Conservation (phyloP, 2,113 vertebrate species). For the Scopus umbretta region DNA sequence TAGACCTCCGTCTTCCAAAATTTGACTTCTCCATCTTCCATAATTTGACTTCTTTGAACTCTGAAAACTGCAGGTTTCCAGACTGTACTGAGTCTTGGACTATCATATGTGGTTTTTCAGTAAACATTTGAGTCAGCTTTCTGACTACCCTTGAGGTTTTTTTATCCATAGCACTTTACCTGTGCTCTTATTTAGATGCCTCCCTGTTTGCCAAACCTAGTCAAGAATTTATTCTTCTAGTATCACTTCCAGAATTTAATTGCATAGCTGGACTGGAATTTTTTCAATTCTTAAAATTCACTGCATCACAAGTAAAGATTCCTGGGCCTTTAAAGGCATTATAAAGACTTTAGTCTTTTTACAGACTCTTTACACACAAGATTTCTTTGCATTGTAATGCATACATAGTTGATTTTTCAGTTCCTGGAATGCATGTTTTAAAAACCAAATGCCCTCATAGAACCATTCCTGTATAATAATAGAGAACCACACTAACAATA, state of each 20-base stretch:
- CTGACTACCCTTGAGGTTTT: not conserved
- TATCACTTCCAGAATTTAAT: not conserved
- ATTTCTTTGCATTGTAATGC: not conserved
- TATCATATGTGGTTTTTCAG: not conserved
- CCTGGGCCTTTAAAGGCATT: not conserved
- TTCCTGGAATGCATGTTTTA: not conserved
- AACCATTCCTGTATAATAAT: not conserved
- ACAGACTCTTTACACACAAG: not conserved
- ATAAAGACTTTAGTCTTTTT: not conserved
- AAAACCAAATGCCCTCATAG: not conserved
- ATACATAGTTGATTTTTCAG: not conserved
- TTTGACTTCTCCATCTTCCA: not conserved
- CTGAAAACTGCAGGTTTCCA: not conserved
- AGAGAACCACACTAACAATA: not conserved
- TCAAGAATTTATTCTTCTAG: not conserved
- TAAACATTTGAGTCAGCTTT: not conserved
- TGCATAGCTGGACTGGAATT: not conserved
- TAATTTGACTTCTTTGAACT: not conserved
- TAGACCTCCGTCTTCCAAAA: not conserved
- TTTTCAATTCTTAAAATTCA: not conserved
- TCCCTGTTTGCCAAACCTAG: not conserved
- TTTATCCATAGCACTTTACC: not conserved
- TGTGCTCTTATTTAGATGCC: not conserved
- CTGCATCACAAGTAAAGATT: too few species aligned
- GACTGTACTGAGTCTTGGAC: not conserved